Conservation (phyloP, 2,113 vertebrate species). For the Eulemur rufifrons region DNA sequence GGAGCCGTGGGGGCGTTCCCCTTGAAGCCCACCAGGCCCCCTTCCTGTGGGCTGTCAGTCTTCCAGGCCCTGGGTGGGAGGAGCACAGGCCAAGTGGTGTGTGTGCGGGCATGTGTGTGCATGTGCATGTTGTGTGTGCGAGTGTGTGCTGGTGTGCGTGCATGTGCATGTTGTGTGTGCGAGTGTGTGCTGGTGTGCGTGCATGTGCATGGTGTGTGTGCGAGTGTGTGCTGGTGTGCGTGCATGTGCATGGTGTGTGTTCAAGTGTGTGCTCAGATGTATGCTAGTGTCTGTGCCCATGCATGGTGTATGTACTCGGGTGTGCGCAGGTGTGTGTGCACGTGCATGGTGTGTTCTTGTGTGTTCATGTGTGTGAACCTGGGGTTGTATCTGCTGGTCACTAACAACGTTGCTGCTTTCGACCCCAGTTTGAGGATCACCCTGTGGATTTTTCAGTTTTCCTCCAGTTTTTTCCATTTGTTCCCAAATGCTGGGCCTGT, state of each 20-base stretch:
- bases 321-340: not conserved
- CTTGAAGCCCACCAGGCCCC: not conserved
- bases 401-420: not conserved
- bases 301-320: not conserved
- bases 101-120: not conserved
- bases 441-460: not conserved
- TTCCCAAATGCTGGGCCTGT: not conserved
- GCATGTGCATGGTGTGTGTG: not conserved
- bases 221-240: not conserved
- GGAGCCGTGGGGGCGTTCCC: no score
- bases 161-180: no score
- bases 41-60: not conserved
- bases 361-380: not conserved
- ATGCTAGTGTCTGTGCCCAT: not conserved
- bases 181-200: not conserved
- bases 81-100: not conserved
- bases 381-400: not conserved
- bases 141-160: not conserved
- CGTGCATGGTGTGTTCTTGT: not conserved
- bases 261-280: not conserved
- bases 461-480: not conserved
- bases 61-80: not conserved
- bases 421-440: not conserved
- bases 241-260: no score
- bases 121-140: not conserved